Base-by-base conservation (phyloP, 2,888 invertebrate species). In the Frankliniella fusca region DNA sequence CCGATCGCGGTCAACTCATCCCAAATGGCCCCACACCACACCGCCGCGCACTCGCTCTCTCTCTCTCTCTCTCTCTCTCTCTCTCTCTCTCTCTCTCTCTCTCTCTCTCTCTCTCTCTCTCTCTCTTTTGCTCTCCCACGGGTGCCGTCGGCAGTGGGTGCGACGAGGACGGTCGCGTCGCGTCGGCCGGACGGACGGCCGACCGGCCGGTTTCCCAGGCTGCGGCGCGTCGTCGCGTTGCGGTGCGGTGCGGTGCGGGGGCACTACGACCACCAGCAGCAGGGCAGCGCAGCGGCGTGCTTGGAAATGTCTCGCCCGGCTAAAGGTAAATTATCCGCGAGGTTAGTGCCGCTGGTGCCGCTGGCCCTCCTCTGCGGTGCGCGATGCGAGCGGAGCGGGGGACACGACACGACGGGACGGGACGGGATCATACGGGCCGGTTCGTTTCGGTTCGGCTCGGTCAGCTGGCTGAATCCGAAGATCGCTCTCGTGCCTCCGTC, bases 281-380 rank as follows among this genome's bases (percentile, higher is more conserved):
- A 54, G 54, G 8, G 54, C 54, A 54, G 54, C 54, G 18, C 50
- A 15, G 50, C 54, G 54, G 38, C 54, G 54, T 18, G 8, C 54
- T 54, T 54, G 12, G 54, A 54, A 54, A 18, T 54, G 15, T 18
- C 54, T 18, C 54, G 54, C 70, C 23, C 70, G 70, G n/a, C n/a
- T 23, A 23, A 23, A 70, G 65, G 70, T 70, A 70, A 70, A 70
- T 70, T 70, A 70, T n/a, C n/a, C 23, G 70, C 70, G 70, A 70
- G 70, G 70, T 70, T 70, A 70, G 70, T 70, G 70, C 70, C 15
- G 54, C 18, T n/a, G 65, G n/a, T 20, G 50, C 50, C 15, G 10
- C 10, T 15, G 50, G 10, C 3, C 65, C 65, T n/a, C 70, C 70
- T 5, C 9, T n/a, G 10, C n/a, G 70, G 54, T 20, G 54, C 54